phyloP scores from a whole-genome alignment of 2,797 vertebrate genomes.

The Melanotaenia nigrans region DNA sequence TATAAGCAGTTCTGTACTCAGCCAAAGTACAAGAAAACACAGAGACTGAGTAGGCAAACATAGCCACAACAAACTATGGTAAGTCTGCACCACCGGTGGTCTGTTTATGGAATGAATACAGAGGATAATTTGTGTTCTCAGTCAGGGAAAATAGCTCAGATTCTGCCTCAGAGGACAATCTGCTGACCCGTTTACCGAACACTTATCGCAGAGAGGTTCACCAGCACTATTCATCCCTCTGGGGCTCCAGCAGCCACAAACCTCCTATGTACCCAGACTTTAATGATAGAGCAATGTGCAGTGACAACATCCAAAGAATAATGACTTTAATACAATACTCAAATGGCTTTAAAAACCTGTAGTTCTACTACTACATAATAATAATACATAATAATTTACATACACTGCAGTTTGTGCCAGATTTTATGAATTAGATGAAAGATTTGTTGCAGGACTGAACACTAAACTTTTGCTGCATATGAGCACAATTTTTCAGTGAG shows the following conservation, averaged over 20 bases:
- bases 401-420: slow-evolving; percentile 28
- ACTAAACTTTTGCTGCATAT: slow-evolving; percentile 37
- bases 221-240: slow-evolving; percentile 68
- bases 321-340: slow-evolving; percentile 56
- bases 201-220: slow-evolving; percentile 79
- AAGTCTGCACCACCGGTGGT: slow-evolving; percentile 62
- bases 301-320: slow-evolving; percentile 57
- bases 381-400: slow-evolving; percentile 26
- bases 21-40: slow-evolving; percentile 47
- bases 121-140: slow-evolving; percentile 77
- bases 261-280: slow-evolving; percentile 59
- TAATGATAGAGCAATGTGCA: slow-evolving; percentile 63
- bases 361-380: slow-evolving; percentile 23
- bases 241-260: slow-evolving; percentile 60
- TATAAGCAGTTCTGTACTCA: slow-evolving; percentile 33
- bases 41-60: slow-evolving; percentile 48
- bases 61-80: slow-evolving; percentile 56
- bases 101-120: slow-evolving; percentile 75
- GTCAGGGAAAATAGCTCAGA: slow-evolving; percentile 77
- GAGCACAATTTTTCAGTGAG: slow-evolving; percentile 6
- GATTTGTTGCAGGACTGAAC: slow-evolving; percentile 3
- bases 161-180: slow-evolving; percentile 75
- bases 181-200: slow-evolving; percentile 78
- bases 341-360: slow-evolving; percentile 38
- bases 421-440: slow-evolving; percentile 35